These are phyloP conservation scores for Sphaerodactylus townsendi DNA, from an alignment of 2,113 vertebrate species.

Conservation along the genomic window DNA sequence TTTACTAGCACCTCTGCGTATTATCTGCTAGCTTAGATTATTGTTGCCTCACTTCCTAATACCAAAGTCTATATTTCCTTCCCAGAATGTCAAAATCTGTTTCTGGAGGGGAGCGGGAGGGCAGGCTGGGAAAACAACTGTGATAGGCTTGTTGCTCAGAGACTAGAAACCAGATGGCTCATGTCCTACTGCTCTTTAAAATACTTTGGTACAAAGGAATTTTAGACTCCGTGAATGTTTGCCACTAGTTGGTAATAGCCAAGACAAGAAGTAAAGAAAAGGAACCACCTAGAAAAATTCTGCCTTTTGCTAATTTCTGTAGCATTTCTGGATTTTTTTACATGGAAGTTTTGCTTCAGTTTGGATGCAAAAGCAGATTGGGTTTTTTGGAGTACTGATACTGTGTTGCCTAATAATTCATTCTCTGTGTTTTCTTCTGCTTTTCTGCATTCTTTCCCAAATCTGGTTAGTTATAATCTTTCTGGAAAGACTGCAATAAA, in stretches of 20 bases:
- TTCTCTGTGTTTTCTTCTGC: too few species aligned
- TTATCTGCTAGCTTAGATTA: background rate
- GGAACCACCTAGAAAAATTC: background rate
- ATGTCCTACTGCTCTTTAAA: too few species aligned
- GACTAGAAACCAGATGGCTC: background rate
- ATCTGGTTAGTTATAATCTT: too few species aligned
- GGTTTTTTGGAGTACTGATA: too few species aligned
- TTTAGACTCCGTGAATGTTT: background rate
- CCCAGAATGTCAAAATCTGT: background rate
- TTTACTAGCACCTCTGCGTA: background rate
- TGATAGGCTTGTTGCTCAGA: background rate
- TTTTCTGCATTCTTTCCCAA: too few species aligned
- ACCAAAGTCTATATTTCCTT: too few species aligned
- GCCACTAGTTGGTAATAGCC: background rate
- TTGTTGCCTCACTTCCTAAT: background rate
- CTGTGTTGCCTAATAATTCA: too few species aligned
- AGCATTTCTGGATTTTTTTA: background rate
- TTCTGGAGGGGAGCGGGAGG: background rate
- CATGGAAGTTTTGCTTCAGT: too few species aligned
- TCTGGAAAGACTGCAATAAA: too few species aligned
- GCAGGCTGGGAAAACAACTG: background rate
- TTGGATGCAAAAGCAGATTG: too few species aligned
- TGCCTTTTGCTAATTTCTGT: background rate
- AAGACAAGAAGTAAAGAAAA: background rate
- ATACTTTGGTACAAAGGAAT: background rate